Evolutionary conservation across 2,113 vertebrate genomes (phyloP).

Genomic region (Paratilapia polleni): DNA sequence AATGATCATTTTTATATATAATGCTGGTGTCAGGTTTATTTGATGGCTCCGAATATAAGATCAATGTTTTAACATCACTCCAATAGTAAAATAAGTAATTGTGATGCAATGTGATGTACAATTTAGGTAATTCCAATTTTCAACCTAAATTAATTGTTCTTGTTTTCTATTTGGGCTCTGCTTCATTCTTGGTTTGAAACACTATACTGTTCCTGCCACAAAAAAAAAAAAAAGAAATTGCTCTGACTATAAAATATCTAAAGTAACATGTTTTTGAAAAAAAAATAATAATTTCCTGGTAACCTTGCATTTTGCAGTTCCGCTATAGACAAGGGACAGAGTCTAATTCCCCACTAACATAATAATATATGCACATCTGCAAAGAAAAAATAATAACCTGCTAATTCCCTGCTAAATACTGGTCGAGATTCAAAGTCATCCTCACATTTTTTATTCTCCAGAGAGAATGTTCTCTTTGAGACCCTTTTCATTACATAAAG

Average conservation of each 20-base stretch:
- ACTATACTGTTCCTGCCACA: neutral
- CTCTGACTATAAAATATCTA: too few species aligned
- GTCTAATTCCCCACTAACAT: too few species aligned
- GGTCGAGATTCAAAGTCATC: neutral
- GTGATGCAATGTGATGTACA: neutral
- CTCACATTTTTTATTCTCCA: neutral
- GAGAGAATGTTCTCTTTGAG: neutral
- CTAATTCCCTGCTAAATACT: neutral
- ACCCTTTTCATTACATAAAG: neutral
- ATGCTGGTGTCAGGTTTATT: too few species aligned
- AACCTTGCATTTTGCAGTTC: too few species aligned
- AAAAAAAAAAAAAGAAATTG: neutral
- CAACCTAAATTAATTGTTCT: neutral
- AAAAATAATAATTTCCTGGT: too few species aligned
- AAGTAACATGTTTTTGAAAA: too few species aligned
- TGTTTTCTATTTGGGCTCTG: neutral
- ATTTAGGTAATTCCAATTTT: neutral
- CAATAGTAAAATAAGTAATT: neutral
- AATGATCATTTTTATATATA: neutral
- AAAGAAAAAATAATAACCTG: neutral
- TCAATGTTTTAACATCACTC: too few species aligned
- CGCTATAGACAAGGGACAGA: too few species aligned
- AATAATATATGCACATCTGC: too few species aligned
- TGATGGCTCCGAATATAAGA: too few species aligned
- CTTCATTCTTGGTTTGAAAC: too few species aligned